phyloP scores from a whole-genome alignment of 2,797 vertebrate species.

The Myripristis jacobus region DNA sequence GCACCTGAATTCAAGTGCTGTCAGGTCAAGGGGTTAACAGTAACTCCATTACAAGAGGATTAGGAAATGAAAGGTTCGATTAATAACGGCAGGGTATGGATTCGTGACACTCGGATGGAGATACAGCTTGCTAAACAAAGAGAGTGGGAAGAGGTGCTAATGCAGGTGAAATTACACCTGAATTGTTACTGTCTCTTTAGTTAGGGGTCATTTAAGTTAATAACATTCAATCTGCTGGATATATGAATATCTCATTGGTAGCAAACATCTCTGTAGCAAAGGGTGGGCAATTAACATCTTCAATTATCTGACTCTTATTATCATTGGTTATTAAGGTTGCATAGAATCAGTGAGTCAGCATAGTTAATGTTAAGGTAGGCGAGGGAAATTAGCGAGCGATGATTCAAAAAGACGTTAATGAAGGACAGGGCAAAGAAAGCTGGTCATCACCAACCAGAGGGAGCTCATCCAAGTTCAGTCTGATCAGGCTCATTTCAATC shows the following conservation, averaged over 20 bases:
- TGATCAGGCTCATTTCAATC: no score
- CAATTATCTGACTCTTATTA: neutral
- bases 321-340: neutral
- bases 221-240: conserved; percentile 16
- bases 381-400: neutral
- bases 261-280: conserved; percentile 1
- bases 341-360: neutral
- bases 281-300: neutral
- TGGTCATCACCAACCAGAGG: no score
- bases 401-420: no score
- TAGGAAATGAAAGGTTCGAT: neutral
- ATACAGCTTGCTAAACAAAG: no score
- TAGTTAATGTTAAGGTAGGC: neutral
- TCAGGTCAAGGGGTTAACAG: neutral
- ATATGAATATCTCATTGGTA: neutral
- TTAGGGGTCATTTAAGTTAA: conserved; percentile 47
- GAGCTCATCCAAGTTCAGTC: no score
- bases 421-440: no score
- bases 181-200: conserved; percentile 55
- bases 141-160: conserved; percentile 11
- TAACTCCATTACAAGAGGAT: neutral
- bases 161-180: conserved; percentile 48
- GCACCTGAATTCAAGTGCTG: neutral
- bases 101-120: neutral
- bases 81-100: neutral